Conservation (phyloP, 2,888 invertebrate genomes). For the Nemapogon koenigi region DNA sequence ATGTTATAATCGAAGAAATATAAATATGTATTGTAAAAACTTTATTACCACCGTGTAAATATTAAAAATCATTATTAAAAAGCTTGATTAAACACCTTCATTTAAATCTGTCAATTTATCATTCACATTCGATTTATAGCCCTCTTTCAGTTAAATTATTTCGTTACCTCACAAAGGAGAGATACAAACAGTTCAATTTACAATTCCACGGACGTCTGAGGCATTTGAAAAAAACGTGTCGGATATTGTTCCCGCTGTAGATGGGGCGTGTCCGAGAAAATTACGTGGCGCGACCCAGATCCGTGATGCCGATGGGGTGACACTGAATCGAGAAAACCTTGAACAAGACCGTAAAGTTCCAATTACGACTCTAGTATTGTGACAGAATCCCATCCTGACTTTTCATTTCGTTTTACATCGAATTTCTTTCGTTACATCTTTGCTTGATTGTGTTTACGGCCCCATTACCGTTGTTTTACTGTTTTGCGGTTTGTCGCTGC, state of each 20-base stretch:
- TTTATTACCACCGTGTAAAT: not conserved
- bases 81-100: not conserved
- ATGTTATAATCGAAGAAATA: too few species aligned
- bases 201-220: conserved; percentile 42
- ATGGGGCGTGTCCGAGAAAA: conserved; percentile 42
- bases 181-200: conserved; percentile 46
- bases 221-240: conserved; percentile 41
- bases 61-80: not conserved
- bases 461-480: conserved; percentile 5
- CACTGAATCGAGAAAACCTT: conserved; percentile 43
- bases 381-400: conserved; percentile 29
- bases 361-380: conserved; percentile 41
- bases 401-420: conserved; percentile 33
- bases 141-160: too few species aligned
- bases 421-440: conserved; percentile 17
- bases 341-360: conserved; percentile 48
- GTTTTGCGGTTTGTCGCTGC: conserved; percentile 9
- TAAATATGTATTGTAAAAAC: not conserved
- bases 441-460: conserved; percentile 4
- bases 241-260: conserved; percentile 38
- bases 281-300: conserved; percentile 51
- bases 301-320: conserved; percentile 27
- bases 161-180: conserved; percentile 15
- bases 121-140: too few species aligned
- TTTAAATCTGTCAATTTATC: not conserved